Conservation (phyloP, 2,888 invertebrate species). For the Thera britannica region DNA sequence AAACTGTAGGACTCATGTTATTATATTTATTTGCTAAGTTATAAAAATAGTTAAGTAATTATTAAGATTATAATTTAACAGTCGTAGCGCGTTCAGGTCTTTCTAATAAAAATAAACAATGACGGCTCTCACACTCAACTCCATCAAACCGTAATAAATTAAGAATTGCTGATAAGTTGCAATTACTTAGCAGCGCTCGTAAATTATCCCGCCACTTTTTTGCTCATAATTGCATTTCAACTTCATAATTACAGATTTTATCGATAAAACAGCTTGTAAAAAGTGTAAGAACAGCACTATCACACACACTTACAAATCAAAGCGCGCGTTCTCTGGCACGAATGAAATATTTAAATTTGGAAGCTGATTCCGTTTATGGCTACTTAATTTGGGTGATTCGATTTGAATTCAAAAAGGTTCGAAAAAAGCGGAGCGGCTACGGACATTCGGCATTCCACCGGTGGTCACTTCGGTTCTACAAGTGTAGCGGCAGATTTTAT, state of each 20-base stretch:
- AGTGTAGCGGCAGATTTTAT: conserved; percentile 47
- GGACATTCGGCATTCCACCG: conserved; percentile 69
- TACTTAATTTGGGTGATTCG: conserved; percentile 85
- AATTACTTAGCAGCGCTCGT: conserved; percentile 22
- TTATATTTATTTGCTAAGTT: too few species aligned
- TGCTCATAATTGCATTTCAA: conserved; percentile 35
- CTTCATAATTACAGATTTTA: conserved; percentile 33
- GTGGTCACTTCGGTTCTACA: conserved; percentile 36
- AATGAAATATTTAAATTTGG: conserved; percentile 85
- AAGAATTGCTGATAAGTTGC: conserved; percentile 26
- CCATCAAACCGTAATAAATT: conserved; percentile 24
- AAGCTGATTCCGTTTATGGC: conserved; percentile 85
- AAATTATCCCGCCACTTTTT: conserved; percentile 34
- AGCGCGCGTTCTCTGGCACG: conserved; percentile 72
- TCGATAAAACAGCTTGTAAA: conserved; percentile 38
- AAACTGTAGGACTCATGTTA: too few species aligned
- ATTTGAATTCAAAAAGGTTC: conserved; percentile 79
- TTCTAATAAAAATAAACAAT: conserved; percentile 13
- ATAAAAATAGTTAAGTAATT: neutral
- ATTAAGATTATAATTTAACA: neutral
- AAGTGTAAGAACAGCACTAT: conserved; percentile 48
- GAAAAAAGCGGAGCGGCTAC: conserved; percentile 66
- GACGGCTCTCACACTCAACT: conserved; percentile 16
- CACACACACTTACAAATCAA: conserved; percentile 72
- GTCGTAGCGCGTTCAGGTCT: conserved; percentile 3